Percentiles rank a stretch among this genome's conserved stretches.
These are phyloP conservation scores for Leptocoma aspasia DNA, from an alignment of 2,113 vertebrate genomes.

Conservation along the genomic window DNA sequence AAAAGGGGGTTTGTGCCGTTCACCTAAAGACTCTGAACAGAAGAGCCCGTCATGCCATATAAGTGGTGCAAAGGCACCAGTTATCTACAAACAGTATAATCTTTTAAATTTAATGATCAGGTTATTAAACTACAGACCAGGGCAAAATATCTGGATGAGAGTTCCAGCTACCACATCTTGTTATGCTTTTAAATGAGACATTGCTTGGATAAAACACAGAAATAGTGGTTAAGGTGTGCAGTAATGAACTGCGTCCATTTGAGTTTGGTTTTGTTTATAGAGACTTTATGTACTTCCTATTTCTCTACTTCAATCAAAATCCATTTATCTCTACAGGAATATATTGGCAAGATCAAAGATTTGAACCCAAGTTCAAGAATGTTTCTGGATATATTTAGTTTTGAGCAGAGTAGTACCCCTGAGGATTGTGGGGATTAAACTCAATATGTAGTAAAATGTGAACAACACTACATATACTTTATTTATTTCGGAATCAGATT, in stretches of 20 bases:
- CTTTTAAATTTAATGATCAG: neutral
- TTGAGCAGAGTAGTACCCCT: neutral
- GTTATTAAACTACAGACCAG: neutral
- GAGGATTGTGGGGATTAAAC: neutral
- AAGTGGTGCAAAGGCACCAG: neutral
- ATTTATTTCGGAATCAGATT: neutral
- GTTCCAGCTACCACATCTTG: neutral
- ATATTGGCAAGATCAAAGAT: neutral
- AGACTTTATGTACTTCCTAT: neutral
- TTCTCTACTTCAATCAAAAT: neutral
- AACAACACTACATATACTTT: neutral
- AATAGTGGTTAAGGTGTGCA: neutral
- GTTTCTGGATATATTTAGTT: neutral
- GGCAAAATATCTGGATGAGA: neutral
- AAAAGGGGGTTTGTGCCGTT: neutral
- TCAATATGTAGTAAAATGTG: neutral
- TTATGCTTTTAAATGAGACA: neutral
- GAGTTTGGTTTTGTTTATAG: neutral
- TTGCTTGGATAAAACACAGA: neutral
- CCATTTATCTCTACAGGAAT: neutral
- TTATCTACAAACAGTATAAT: neutral
- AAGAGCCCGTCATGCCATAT: neutral
- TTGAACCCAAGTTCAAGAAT: neutral
- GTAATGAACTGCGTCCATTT: neutral
- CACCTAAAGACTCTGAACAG: neutral